Conservation (phyloP, 2,888 invertebrate genomes). For the Stenodera caucasica region DNA sequence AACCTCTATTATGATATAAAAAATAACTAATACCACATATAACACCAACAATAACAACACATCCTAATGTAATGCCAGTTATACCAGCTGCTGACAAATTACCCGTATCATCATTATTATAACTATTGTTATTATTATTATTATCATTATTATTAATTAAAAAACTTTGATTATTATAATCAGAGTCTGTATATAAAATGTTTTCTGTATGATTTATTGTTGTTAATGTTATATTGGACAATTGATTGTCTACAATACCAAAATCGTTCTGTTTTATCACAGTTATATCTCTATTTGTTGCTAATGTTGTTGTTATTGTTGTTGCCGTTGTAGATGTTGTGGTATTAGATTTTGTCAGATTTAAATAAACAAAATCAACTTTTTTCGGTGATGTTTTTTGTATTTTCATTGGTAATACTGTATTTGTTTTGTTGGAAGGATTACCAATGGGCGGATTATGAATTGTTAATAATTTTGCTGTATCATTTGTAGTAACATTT, state of each 20-base stretch:
- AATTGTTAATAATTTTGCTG: background rate
- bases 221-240: slow-evolving; percentile 35
- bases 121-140: slow-evolving; percentile 30
- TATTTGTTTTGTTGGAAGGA: slow-evolving; percentile 30
- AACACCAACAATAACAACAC: slow-evolving; percentile 65
- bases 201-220: slow-evolving; percentile 45
- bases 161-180: slow-evolving; percentile 42
- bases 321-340: slow-evolving; percentile 24
- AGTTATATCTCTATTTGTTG: slow-evolving; percentile 44
- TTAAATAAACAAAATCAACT: slow-evolving; percentile 30
- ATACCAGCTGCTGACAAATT: slow-evolving; percentile 57
- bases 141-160: slow-evolving; percentile 38
- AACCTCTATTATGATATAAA: slow-evolving; percentile 70
- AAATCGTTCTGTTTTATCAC: slow-evolving; percentile 49
- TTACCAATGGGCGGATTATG: slow-evolving; percentile 40
- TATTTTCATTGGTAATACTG: slow-evolving; percentile 6
- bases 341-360: slow-evolving; percentile 22
- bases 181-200: slow-evolving; percentile 37
- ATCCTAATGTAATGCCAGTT: slow-evolving; percentile 70
- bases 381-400: slow-evolving; percentile 37
- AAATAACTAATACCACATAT: slow-evolving; percentile 69
- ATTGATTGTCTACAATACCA: slow-evolving; percentile 33
- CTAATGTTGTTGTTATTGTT: slow-evolving; percentile 24
- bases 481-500: background rate
- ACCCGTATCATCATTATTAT: slow-evolving; percentile 31